Evolutionary conservation across 2,113 vertebrate species (phyloP).

Genomic region (Mustela nigripes): DNA sequence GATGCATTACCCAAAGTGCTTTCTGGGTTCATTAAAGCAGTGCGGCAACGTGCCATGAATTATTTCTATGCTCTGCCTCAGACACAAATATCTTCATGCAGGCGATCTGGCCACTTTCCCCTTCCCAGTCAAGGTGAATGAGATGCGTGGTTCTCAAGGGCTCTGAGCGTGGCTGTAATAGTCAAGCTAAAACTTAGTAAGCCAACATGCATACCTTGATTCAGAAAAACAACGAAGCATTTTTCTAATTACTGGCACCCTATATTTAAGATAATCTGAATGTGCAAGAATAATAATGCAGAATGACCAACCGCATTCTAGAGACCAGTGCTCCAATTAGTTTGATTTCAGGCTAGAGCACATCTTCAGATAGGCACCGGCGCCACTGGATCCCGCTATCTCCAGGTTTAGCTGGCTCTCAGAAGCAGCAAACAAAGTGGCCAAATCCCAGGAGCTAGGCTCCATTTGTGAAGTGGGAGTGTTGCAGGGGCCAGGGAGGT

Average conservation of each 20-base stretch:
- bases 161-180: neutral
- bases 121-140: neutral
- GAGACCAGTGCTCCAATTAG: neutral
- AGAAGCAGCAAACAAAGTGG: neutral
- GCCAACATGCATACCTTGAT: neutral
- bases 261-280: slow-evolving; percentile 26
- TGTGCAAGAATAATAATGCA: neutral
- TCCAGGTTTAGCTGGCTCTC: neutral
- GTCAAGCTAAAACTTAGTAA: neutral
- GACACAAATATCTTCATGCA: neutral
- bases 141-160: neutral
- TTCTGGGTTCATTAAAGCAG: slow-evolving; percentile 44
- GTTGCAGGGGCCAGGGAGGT: neutral
- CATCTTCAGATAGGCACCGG: neutral
- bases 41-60: neutral
- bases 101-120: neutral
- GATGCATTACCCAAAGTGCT: slow-evolving; percentile 32
- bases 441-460: neutral
- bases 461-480: neutral
- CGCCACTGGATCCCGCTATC: neutral
- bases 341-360: neutral
- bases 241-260: neutral
- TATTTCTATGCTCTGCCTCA: neutral
- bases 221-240: neutral
- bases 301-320: neutral